Evolutionary conservation across 2,888 invertebrate species (phyloP), one percentile per base, ranked within the genome.

Genomic region (Dione juno): DNA sequence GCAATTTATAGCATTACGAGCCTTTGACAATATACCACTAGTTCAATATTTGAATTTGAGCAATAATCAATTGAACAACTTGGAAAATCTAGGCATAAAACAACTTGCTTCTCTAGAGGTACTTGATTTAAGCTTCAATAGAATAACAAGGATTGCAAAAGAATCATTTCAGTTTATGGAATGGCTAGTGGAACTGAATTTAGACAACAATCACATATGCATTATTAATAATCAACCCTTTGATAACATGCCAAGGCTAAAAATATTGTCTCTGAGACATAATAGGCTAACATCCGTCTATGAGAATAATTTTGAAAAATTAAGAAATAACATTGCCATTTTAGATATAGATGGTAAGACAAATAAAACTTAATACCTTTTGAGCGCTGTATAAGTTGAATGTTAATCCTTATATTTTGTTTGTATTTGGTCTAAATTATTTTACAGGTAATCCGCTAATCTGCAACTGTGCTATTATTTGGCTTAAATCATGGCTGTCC

Each of bases 151-250:
- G 78, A 94, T 98, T 48, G 94, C 95, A n/a, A 95, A 94, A 75
- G 94, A 97, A 77, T 94, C 95, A 0, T 91, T 95, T 76, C 95
- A 96, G 73, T 94, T 95, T 67, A 95, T 98, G 94, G 97, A 97
- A 83, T 97, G 97, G 96, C 90, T 98, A 67, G 97, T 98, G 0
- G 97, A 98, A 84, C 86, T 98, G 7, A 96, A 96, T 93, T 94
- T 98, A 91, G 97, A 97, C 83, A 96, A 96, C 85, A 98, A 98
- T 88, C 93, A 95, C 73, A 96, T 98, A 78, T 98, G 98, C 83
- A 94, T 95, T 61, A 96, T 98, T 66, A 95, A 95, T 79, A 97
- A 96, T 3, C 94, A 95, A 40, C 97, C 97, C 1, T 97, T 98
- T 84, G 96, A 97, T 82, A 95, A 95, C 37, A 97, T 98, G 97